Percentiles rank a stretch among this genome's conserved stretches.
Evolutionary conservation across 2,888 invertebrate genomes (phyloP).

Genomic region (Trichopoda pennipes): DNA sequence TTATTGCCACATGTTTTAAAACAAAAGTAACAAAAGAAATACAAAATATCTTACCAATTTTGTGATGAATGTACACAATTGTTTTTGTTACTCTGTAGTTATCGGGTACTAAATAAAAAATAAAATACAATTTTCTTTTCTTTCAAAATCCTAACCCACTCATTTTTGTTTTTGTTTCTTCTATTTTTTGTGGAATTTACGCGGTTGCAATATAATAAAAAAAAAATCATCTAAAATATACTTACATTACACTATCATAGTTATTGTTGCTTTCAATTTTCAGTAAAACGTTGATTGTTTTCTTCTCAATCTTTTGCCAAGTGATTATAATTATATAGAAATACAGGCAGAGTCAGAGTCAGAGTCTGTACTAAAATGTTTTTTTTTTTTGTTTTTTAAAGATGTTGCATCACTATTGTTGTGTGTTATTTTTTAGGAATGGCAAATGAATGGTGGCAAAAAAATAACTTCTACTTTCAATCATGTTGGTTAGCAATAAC

Average conservation of each 20-base stretch:
- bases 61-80: constrained; percentile 62
- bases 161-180: constrained; percentile 34
- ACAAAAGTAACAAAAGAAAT: constrained; percentile 4
- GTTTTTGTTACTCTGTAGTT: constrained; percentile 24
- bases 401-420: constrained; percentile 50
- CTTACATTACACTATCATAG: constrained; percentile 4
- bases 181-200: constrained; percentile 3
- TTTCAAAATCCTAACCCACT: constrained; percentile 61
- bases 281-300: constrained; percentile 1
- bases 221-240: not conserved
- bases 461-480: constrained; percentile 40
- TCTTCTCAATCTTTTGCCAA: constrained; percentile 1
- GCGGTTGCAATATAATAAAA: constrained; percentile 28
- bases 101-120: constrained; percentile 4
- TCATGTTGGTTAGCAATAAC: constrained; percentile 45
- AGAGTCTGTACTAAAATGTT: constrained; percentile 17
- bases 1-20: constrained; percentile 6
- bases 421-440: not conserved
- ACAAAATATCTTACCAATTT: constrained; percentile 56
- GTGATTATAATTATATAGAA: constrained; percentile 59
- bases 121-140: constrained; percentile 43
- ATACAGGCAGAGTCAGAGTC: constrained; percentile 18
- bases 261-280: constrained; percentile 51
- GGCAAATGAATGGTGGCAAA: constrained; percentile 14
- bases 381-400: constrained; percentile 31